Evolutionary conservation across 2,888 invertebrate species (phyloP).

Genomic region (Drosophila demipolita): DNA sequence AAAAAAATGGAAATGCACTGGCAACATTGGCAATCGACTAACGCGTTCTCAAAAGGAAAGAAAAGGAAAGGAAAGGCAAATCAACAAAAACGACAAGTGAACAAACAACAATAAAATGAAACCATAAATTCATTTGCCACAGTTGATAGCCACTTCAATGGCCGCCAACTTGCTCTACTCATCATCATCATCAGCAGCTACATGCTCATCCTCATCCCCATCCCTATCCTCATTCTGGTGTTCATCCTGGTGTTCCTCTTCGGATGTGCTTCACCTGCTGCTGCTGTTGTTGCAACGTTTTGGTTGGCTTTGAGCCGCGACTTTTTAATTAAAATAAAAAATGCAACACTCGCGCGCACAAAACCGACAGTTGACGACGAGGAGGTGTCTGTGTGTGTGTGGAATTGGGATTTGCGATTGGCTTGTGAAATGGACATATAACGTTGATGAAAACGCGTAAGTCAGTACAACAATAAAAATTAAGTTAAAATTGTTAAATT

Average conservation of each 20-base stretch:
- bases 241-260: not conserved
- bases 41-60: conserved; percentile 47
- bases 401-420: conserved; percentile 2
- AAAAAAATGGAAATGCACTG: conserved; percentile 17
- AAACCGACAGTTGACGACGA: not conserved
- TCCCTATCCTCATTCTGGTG: not conserved
- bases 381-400: not conserved
- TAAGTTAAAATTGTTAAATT: conserved; percentile 63
- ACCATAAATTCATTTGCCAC: conserved; percentile 76
- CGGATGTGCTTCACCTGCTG: conserved; percentile 5
- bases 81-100: conserved; percentile 44
- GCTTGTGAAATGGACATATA: conserved; percentile 15
- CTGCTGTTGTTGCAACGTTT: conserved; percentile 35
- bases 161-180: not conserved
- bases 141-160: conserved; percentile 68
- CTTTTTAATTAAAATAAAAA: conserved; percentile 76
- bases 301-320: conserved; percentile 66
- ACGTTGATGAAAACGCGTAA: conserved; percentile 56
- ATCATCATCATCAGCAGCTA: no score
- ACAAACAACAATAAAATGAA: conserved; percentile 63
- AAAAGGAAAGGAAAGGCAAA: conserved; percentile 54
- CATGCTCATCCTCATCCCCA: not conserved
- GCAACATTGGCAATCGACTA: conserved; percentile 28
- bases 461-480: conserved; percentile 77
- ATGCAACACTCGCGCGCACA: conserved; percentile 65